These are phyloP conservation scores for Montipora sp. DNA, from an alignment of 64 coral and sea anemone genomes.

Conservation along the genomic window DNA sequence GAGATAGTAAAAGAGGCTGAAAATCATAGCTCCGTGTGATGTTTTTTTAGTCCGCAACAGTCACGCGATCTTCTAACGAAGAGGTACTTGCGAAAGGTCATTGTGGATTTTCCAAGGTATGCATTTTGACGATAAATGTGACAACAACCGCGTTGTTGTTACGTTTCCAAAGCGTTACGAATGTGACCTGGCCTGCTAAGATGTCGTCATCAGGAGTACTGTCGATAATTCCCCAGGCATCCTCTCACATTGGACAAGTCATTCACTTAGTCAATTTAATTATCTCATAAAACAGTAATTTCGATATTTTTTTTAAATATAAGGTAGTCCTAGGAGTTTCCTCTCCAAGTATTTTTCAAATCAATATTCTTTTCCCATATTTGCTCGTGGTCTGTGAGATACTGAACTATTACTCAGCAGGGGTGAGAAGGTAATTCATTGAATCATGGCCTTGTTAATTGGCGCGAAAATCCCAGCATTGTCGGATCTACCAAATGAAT, in stretches of 20 bases:
- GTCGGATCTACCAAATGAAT: no score
- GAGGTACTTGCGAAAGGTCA: neutral
- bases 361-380: no score
- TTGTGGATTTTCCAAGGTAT: neutral
- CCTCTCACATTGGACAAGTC: neutral
- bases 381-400: no score
- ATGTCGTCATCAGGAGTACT: neutral
- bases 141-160: slow-evolving; percentile 12
- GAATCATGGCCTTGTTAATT: neutral
- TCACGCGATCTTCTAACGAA: neutral
- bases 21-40: neutral
- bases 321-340: neutral
- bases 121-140: neutral
- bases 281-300: neutral
- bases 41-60: neutral
- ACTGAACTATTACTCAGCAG: neutral
- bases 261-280: neutral
- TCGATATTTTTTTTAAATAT: neutral
- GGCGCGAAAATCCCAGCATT: slow-evolving; percentile 21
- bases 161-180: slow-evolving; percentile 15
- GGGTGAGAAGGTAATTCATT: neutral
- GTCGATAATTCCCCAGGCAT: neutral
- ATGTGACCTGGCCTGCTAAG: neutral
- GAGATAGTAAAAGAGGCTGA: neutral
- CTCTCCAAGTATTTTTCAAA: neutral